Evolutionary conservation across 1,140 invertebrate species (phyloP).

Genomic region (Lamellibrachia luymesi): DNA sequence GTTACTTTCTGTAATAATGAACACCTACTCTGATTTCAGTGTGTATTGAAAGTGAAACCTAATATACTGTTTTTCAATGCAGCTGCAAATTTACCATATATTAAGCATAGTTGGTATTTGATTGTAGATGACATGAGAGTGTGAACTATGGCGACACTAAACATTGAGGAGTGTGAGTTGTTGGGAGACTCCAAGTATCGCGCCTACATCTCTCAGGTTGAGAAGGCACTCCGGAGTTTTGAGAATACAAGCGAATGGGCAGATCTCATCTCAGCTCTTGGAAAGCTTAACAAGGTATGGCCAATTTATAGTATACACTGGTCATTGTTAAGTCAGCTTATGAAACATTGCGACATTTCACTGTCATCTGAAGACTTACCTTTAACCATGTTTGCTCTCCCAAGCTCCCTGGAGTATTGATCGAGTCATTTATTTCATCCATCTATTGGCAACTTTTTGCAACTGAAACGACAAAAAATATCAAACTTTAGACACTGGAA

Average conservation of each 20-base stretch:
- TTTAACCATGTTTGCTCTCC: no score
- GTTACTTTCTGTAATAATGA: neutral
- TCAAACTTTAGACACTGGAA: no score
- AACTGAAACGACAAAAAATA: no score
- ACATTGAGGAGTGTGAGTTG: conserved; percentile 51
- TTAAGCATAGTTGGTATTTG: neutral
- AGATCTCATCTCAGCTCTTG: conserved; percentile 87
- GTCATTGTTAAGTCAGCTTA: no score
- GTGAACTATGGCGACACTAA: neutral
- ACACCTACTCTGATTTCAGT: no score
- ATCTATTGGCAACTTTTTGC: no score
- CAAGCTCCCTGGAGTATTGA: no score
- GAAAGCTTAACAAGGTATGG: conserved; percentile 86
- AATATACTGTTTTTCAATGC: no score
- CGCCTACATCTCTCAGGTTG: conserved; percentile 62
- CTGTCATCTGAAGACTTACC: no score
- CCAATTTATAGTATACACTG: conserved; percentile 12
- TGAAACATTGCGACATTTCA: no score
- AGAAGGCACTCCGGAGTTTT: conserved; percentile 88
- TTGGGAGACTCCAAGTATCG: conserved; percentile 53
- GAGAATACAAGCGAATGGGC: conserved; percentile 95
- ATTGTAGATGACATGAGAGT: neutral
- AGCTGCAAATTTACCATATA: neutral
- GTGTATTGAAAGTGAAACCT: no score
- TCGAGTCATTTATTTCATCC: no score